Conservation (phyloP, 2,888 invertebrate species). For the Dichetophora obliterata region DNA sequence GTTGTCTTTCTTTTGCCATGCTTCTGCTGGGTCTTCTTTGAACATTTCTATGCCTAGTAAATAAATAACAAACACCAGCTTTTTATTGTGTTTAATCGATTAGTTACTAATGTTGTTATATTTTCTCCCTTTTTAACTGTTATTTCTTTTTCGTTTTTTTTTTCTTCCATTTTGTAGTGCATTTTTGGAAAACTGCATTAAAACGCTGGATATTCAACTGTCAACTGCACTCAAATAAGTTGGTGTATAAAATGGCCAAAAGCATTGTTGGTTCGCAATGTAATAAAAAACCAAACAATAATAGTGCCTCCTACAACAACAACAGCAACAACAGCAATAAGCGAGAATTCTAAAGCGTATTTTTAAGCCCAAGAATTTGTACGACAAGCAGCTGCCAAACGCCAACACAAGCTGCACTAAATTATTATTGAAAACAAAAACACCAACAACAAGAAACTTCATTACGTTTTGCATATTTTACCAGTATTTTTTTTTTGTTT, state of each 20-base stretch:
- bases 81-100: conserved; percentile 14
- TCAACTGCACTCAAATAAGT: not conserved
- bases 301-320: not conserved
- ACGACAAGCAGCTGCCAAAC: not conserved
- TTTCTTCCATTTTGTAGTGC: not conserved
- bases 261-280: not conserved
- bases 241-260: not conserved
- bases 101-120: conserved; percentile 3
- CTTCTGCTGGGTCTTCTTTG: not conserved
- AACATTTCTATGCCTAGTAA: not conserved
- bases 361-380: not conserved
- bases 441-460: not conserved
- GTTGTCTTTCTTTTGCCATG: not conserved
- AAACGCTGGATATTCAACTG: not conserved
- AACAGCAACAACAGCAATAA: not conserved
- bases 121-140: not conserved
- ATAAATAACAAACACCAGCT: not conserved
- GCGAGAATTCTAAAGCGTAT: not conserved
- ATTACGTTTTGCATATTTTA: conserved; percentile 11
- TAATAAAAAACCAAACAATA: not conserved
- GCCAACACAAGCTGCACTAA: not conserved
- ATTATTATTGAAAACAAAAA: not conserved
- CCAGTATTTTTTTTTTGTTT: no score
- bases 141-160: not conserved
- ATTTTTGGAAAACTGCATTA: not conserved